Conservation (phyloP, 2,888 invertebrate species). For the Aphelenchoides bicaudatus region DNA sequence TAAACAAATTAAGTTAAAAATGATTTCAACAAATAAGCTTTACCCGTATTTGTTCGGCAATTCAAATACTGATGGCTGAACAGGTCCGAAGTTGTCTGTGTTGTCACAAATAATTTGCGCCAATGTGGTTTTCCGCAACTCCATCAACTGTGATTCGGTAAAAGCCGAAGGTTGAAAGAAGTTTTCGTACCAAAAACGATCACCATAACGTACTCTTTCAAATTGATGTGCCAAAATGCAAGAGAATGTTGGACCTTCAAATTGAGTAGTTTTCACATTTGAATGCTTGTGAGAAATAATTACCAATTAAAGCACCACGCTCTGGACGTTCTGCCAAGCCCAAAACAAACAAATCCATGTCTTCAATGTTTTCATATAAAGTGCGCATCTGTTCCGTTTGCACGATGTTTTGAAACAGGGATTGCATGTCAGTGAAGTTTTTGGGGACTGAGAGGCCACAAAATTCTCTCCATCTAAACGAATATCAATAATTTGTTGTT, state of each 20-base stretch:
- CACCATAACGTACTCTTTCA: conserved; percentile 47
- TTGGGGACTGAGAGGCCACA: conserved; percentile 43
- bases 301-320: conserved; percentile 46
- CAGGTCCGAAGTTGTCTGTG: conserved; percentile 45
- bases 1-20: conserved; percentile 25
- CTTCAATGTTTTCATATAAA: conserved; percentile 32
- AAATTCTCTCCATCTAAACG: conserved; percentile 50
- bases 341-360: conserved; percentile 58
- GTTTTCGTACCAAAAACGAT: conserved; percentile 62
- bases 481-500: too few species aligned
- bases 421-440: conserved; percentile 31
- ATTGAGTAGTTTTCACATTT: too few species aligned
- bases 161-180: conserved; percentile 58
- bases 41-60: conserved; percentile 55
- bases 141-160: conserved; percentile 49
- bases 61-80: conserved; percentile 54
- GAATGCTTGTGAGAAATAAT: too few species aligned
- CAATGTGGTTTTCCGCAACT: conserved; percentile 53
- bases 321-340: conserved; percentile 57
- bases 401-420: conserved; percentile 21
- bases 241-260: conserved; percentile 59
- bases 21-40: background rate
- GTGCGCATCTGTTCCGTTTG: conserved; percentile 6
- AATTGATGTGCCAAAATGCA: conserved; percentile 58
- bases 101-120: conserved; percentile 57